Evolutionary conservation across 2,888 invertebrate species (phyloP).

Genomic region (Tetropium fuscum): DNA sequence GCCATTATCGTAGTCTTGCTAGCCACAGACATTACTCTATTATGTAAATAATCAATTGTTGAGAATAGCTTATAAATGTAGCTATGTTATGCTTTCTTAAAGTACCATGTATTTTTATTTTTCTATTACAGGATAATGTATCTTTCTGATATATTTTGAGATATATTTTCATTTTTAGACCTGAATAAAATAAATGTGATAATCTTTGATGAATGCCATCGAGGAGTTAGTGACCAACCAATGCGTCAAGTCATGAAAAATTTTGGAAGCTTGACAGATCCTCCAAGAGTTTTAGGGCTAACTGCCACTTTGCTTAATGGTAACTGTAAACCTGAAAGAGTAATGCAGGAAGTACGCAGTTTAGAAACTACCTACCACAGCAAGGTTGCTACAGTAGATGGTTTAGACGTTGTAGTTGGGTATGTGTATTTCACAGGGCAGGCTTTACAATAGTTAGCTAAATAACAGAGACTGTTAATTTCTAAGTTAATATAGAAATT

Average conservation of each 20-base stretch:
- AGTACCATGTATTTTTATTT: neutral
- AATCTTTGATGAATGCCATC: constrained; percentile 97
- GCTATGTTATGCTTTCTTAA: neutral
- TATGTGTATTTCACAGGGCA: no score
- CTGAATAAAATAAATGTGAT: constrained; percentile 79
- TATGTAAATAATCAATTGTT: no score
- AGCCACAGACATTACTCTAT: no score
- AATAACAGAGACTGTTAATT: no score
- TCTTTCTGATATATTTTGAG: no score
- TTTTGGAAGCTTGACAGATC: constrained; percentile 67
- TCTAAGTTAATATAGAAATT: no score
- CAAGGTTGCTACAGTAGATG: constrained; percentile 77
- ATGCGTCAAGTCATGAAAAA: constrained; percentile 82
- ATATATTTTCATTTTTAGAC: constrained; percentile 52
- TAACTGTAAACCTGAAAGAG: constrained; percentile 70
- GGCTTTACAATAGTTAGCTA: no score
- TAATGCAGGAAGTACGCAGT: constrained; percentile 69
- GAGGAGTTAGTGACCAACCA: constrained; percentile 83
- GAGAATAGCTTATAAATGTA: no score
- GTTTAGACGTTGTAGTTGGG: constrained; percentile 70
- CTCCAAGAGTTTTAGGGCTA: constrained; percentile 85
- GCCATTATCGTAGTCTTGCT: no score
- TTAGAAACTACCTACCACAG: constrained; percentile 82
- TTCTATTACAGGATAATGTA: neutral
- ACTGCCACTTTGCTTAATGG: constrained; percentile 89